Base-by-base conservation (phyloP, 1,140 invertebrate genomes). In the Drosophila ogumai region DNA sequence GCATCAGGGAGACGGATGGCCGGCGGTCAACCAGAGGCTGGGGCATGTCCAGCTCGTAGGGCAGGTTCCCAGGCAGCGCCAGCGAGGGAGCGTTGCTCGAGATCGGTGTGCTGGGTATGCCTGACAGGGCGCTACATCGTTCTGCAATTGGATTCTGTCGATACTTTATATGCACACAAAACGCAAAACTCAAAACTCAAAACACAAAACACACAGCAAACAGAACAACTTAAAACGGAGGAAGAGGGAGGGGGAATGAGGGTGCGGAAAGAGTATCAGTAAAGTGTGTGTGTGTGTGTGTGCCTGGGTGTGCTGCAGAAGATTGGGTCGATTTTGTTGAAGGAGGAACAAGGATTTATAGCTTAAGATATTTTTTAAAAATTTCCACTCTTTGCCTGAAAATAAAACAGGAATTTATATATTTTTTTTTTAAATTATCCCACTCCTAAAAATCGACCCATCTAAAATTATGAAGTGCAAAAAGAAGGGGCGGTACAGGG, bases 61-160 rank as follows among this genome's bases (percentile, higher is more conserved):
- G 84, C 75, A 63, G 66, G 17, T 75, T 73, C 44, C 74, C 91
- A 60, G 90, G 86, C 79, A 88, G 82, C 76, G 86, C 71, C 72
- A 80, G 85, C 64, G 72, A 93, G 92, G 81, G 93, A 76, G 78
- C 69, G 52, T 85, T 86, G 78, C 82, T 85, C 64, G 67, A 79
- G 49, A 79, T 57, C 55, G 85, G 91, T 63, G 84, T 93, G 78
- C 81, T 91, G 67, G 92, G 92, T 69, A 90, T 90, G 77, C 93
- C 94, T 71, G 93, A 93, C 85, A 94, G 93, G 78, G 93, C 93
- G 77, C 93, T 94, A 91, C 94, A 94, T 91, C 93, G 92, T 91
- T 92, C 92, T 92, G 92, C 71, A 92, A 92, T 69, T 90, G 87
- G 79, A 90, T 79, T 75, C 81, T 90, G 43, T 90, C 64, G 85